Percentiles rank a stretch among this genome's conserved stretches.
phyloP scores from a whole-genome alignment of 2,797 vertebrate species.

The Eulemur rubriventer region DNA sequence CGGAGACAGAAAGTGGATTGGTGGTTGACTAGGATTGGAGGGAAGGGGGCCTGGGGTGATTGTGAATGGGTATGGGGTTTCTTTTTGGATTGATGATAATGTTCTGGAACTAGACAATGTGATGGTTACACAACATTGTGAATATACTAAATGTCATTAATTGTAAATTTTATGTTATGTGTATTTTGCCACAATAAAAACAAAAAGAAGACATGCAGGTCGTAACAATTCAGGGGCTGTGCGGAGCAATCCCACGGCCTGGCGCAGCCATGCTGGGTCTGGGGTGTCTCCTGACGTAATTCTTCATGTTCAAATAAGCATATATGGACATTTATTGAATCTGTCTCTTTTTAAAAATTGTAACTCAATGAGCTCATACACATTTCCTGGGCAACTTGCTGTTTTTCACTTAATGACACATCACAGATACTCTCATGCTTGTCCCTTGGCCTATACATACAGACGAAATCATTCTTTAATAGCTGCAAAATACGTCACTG shows the following conservation, averaged over 20 bases:
- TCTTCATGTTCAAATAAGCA: no score
- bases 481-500: neutral
- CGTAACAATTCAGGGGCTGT: fast-evolving
- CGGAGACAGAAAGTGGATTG: neutral
- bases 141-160: no score
- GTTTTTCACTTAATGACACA: neutral
- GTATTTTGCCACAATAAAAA: neutral
- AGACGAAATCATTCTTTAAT: neutral
- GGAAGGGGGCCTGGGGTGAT: fast-evolving
- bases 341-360: neutral
- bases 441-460: neutral
- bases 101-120: neutral
- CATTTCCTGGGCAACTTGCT: neutral
- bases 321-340: fast-evolving
- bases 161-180: neutral
- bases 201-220: neutral
- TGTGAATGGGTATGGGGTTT: neutral
- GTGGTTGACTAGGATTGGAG: neutral
- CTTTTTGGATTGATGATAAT: neutral
- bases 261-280: fast-evolving
- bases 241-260: fast-evolving
- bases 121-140: no score
- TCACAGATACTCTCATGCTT: neutral
- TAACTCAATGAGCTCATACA: neutral
- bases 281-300: neutral